phyloP scores from a whole-genome alignment of 2,797 vertebrate species.

The Peromyscus aztecus region DNA sequence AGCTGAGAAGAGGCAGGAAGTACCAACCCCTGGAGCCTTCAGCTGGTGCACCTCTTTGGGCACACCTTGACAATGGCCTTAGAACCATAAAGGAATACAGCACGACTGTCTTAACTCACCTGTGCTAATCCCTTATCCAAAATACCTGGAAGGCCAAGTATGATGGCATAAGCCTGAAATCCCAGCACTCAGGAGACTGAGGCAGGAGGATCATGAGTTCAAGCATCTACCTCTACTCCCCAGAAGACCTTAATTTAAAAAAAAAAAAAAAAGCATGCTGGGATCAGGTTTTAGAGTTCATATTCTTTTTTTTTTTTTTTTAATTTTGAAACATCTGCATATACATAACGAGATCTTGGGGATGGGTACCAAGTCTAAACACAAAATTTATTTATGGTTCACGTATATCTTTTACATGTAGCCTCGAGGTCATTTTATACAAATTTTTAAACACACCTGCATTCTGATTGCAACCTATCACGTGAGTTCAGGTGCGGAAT shows the following conservation, averaged over 20 bases:
- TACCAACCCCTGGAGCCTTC: not conserved
- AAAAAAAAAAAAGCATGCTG: not conserved
- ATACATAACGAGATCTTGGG: not conserved
- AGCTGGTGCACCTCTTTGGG: fast-evolving
- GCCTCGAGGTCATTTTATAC: not conserved
- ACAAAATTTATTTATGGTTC: not conserved
- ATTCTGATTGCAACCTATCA: not conserved
- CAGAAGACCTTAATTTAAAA: not conserved
- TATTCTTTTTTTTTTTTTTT: not conserved
- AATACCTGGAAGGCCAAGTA: not conserved
- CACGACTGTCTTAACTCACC: too few relatives aligned
- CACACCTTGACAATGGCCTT: not conserved
- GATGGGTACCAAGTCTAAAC: not conserved
- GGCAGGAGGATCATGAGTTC: not conserved
- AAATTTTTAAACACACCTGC: not conserved
- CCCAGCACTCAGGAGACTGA: not conserved
- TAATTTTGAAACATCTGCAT: not conserved
- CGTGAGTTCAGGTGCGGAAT: not conserved
- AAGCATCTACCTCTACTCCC: not conserved
- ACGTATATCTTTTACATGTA: not conserved
- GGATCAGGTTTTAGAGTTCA: not conserved
- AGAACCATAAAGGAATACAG: not conserved
- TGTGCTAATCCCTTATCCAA: not conserved
- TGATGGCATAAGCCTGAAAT: not conserved
- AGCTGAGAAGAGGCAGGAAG: not conserved